Conservation (phyloP, 2,888 invertebrate species). For the Lasioglossum zephyrum region DNA sequence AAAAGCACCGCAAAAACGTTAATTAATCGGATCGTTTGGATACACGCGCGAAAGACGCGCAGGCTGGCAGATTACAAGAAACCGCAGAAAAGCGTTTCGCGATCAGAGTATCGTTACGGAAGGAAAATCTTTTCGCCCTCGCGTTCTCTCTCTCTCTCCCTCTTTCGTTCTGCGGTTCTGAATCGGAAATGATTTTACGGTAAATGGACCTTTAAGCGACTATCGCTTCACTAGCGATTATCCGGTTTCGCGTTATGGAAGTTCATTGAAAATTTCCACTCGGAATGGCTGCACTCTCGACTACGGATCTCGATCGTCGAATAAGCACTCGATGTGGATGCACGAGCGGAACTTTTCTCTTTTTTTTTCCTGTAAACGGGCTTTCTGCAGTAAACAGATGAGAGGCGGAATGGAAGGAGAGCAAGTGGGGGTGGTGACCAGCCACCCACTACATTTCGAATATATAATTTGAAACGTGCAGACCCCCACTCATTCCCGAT, state of each 20-base stretch:
- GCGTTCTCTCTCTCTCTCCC: not conserved
- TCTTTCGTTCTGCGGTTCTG: not conserved
- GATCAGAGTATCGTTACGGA: conserved; percentile 5
- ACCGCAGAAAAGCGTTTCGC: not conserved
- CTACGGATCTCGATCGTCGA: conserved; percentile 30
- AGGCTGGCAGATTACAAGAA: not conserved
- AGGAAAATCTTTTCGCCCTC: conserved; percentile 13
- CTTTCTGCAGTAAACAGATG: conserved; percentile 35
- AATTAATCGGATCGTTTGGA: conserved; percentile 15
- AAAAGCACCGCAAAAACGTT: not conserved
- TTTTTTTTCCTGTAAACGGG: conserved; percentile 35
- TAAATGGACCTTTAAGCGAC: conserved; percentile 39
- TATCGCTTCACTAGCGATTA: conserved; percentile 49
- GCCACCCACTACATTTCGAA: conserved; percentile 8
- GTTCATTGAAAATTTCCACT: conserved; percentile 59
- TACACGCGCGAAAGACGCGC: not conserved
- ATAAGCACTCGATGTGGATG: conserved; percentile 34
- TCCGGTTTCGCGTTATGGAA: conserved; percentile 51
- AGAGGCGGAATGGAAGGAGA: not conserved
- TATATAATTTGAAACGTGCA: conserved; percentile 26
- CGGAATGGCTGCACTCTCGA: conserved; percentile 18
- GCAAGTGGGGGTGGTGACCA: not conserved
- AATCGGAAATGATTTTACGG: conserved; percentile 52
- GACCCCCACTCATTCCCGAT: not conserved
- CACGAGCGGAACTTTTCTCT: conserved; percentile 11